Evolutionary conservation across 2,113 vertebrate species (phyloP), one percentile per base, ranked within the genome.

Genomic region (Excalfactoria chinensis): DNA sequence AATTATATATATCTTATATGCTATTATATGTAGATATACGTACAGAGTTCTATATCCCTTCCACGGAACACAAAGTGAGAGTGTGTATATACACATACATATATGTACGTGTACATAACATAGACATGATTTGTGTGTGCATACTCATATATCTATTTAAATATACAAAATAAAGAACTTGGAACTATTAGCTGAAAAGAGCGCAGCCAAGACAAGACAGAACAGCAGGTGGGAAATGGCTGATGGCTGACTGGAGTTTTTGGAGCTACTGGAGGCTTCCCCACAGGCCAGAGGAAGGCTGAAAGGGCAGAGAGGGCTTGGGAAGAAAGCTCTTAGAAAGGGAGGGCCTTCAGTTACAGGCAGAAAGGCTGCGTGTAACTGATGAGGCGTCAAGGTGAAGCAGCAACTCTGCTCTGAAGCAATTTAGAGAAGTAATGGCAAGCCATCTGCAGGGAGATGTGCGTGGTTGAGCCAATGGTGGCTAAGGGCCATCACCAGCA

Each of bases 371-470:
- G 51, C 19, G 28, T 0, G 1, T 21, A 32, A 64, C 58, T 60
- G 69, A 49, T 1, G 37, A 63, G 40, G 46, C 34, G 81, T 80
- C 37, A 40, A 87, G 78, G 25, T 53, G 78, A 40, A 87, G 67
- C 6, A 76, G 51, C 70, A 70, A 3, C 12, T n/a, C 62, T 7
- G 74, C 60, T 89, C 69, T 23, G 56, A 67, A 69, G 58, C 9
- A 19, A 9, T 10, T 18, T 3, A 34, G 79, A 85, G 12, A 32
- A 53, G 73, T 1, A 35, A 44, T 1, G 18, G 35, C 14, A 55
- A 75, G 62, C 8, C 20, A 66, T 28, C n/a, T 49, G 18, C 1
- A 0, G 82, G 71, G 74, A 40, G 51, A 90, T 0, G 0, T 1
- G 8, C 1, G 1, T 3, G 26, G 51, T 1, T 56, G 68, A 74